phyloP scores from a whole-genome alignment of 2,797 vertebrate genomes.

The Poecilia picta region DNA sequence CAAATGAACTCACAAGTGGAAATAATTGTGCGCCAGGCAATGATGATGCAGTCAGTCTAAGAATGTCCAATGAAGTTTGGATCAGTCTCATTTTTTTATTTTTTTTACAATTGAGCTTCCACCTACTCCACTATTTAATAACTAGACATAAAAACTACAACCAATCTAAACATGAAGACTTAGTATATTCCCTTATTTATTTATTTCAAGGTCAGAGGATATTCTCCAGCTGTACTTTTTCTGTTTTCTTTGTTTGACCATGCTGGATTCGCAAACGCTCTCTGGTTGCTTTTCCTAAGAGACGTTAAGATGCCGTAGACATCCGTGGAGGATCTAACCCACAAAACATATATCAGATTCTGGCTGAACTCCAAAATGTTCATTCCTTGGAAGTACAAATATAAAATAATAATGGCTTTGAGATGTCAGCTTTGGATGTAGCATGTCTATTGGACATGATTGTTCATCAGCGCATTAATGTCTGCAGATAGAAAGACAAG shows the following conservation, averaged over 20 bases:
- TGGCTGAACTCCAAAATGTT: background rate
- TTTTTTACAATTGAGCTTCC: background rate
- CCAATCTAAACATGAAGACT: background rate
- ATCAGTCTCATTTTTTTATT: background rate
- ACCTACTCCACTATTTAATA: background rate
- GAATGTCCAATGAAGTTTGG: background rate
- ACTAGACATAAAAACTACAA: background rate
- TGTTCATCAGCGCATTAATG: background rate
- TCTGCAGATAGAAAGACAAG: background rate
- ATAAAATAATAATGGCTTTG: background rate
- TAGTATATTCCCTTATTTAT: background rate
- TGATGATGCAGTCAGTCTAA: background rate
- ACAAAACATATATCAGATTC: background rate
- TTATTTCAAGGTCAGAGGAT: background rate
- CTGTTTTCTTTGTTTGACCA: background rate
- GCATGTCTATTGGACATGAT: background rate
- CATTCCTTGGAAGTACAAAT: background rate
- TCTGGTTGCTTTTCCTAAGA: background rate
- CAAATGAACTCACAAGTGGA: background rate
- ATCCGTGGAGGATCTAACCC: background rate
- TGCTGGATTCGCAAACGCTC: background rate
- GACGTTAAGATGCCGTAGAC: background rate
- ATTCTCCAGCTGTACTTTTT: background rate
- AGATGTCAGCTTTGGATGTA: background rate
- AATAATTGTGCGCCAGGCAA: background rate